phyloP scores from a whole-genome alignment of 2,888 invertebrate species.

The Sminthurides aquaticus region DNA sequence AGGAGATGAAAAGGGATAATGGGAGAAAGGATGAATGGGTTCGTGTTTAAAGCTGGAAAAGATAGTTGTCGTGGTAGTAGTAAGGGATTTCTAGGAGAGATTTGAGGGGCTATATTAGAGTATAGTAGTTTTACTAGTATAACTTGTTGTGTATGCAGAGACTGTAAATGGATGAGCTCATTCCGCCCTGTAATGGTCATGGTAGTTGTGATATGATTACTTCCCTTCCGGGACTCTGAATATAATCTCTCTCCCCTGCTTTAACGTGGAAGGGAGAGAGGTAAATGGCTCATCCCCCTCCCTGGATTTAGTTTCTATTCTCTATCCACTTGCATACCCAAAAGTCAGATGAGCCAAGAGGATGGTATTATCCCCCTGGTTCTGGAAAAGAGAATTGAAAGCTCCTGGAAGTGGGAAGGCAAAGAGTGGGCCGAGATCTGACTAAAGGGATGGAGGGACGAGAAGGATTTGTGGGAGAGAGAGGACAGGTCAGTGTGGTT shows the following conservation, averaged over 20 bases:
- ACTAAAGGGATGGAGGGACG: no score
- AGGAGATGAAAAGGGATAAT: slow-evolving; percentile 9
- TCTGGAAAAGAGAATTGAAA: no score
- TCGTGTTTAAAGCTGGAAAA: neutral
- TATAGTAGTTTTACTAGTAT: no score
- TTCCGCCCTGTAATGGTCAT: neutral
- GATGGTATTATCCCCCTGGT: no score
- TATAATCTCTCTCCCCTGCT: neutral
- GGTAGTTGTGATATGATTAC: neutral
- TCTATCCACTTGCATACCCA: neutral
- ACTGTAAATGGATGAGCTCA: neutral
- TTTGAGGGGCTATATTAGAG: neutral
- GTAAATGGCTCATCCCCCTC: no score
- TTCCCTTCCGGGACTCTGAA: neutral
- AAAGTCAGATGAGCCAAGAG: neutral
- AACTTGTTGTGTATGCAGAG: no score
- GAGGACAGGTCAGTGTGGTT: slow-evolving; percentile 5
- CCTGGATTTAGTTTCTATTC: neutral
- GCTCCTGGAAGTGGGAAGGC: no score
- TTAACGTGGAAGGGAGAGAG: neutral
- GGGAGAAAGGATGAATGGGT: slow-evolving; percentile 5
- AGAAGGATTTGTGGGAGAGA: neutral
- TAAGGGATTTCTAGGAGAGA: neutral
- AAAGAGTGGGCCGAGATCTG: no score
- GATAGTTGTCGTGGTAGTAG: neutral